Evolutionary conservation across 2,888 invertebrate species (phyloP).

Genomic region (Tyria jacobaeae): DNA sequence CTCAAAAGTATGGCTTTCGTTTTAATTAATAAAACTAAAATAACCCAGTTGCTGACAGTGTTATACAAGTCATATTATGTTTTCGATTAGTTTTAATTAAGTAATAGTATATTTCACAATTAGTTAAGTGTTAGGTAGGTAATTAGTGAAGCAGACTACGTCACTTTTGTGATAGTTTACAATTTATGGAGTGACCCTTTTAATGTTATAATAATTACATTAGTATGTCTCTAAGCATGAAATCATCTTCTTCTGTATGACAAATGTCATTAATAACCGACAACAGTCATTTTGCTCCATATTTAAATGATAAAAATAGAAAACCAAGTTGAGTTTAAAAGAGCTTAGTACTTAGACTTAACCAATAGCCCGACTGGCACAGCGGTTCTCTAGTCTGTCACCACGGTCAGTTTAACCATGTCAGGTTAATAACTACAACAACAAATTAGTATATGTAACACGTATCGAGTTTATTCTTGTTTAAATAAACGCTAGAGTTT

Average conservation of each 20-base stretch:
- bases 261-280: neutral
- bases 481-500: no score
- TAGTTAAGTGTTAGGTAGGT: constrained; percentile 33
- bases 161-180: neutral
- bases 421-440: no score
- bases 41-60: constrained; percentile 21
- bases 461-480: no score
- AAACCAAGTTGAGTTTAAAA: no score
- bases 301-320: no score
- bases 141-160: constrained; percentile 20
- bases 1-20: constrained; percentile 43
- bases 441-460: no score
- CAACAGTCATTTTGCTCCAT: no score
- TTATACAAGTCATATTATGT: constrained; percentile 9
- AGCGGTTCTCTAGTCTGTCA: no score
- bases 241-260: no score
- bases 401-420: no score
- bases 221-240: constrained; percentile 6
- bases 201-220: constrained; percentile 10
- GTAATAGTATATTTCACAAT: constrained; percentile 30
- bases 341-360: no score
- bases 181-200: neutral
- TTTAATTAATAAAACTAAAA: constrained; percentile 49
- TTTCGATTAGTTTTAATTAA: constrained; percentile 33
- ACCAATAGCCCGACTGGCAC: no score